Conservation (phyloP, 2,797 vertebrate genomes). For the Tinamus major region DNA sequence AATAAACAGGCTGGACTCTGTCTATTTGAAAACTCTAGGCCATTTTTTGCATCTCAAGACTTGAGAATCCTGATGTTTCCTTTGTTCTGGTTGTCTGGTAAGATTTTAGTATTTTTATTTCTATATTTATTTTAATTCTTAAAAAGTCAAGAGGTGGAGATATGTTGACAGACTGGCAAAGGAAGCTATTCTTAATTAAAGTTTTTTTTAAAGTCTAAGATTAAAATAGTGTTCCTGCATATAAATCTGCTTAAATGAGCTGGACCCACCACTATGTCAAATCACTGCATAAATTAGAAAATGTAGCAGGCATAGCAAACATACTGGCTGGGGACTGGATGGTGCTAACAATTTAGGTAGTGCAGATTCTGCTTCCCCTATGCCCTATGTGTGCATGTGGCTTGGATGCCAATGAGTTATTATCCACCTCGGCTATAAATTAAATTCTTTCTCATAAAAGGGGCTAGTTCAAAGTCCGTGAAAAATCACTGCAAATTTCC, state of each 20-base stretch:
- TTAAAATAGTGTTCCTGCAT: constrained; percentile 74
- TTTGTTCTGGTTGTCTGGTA: constrained; percentile 64
- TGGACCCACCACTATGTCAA: constrained; percentile 13
- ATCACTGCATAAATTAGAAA: constrained; percentile 52
- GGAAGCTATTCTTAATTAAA: constrained; percentile 78
- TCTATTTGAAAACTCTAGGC: neutral
- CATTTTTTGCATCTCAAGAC: neutral
- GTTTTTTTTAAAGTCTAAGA: constrained; percentile 71
- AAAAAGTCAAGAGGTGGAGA: constrained; percentile 72
- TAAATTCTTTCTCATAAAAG: neutral
- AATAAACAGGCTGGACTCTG: neutral
- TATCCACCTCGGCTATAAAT: neutral
- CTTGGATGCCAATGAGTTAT: neutral
- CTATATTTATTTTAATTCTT: constrained; percentile 78
- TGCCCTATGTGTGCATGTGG: neutral
- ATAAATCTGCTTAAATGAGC: constrained; percentile 72
- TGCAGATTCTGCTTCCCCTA: neutral
- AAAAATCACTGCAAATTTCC: constrained; percentile 7
- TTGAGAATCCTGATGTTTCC: constrained; percentile 58
- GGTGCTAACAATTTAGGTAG: neutral
- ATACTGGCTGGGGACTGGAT: neutral
- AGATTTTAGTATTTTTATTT: constrained; percentile 79
- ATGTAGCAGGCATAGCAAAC: neutral
- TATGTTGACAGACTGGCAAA: constrained; percentile 70
- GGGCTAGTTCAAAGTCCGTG: neutral